Evolutionary conservation across 2,113 vertebrate genomes (phyloP).

Genomic region (Alectura lathami): DNA sequence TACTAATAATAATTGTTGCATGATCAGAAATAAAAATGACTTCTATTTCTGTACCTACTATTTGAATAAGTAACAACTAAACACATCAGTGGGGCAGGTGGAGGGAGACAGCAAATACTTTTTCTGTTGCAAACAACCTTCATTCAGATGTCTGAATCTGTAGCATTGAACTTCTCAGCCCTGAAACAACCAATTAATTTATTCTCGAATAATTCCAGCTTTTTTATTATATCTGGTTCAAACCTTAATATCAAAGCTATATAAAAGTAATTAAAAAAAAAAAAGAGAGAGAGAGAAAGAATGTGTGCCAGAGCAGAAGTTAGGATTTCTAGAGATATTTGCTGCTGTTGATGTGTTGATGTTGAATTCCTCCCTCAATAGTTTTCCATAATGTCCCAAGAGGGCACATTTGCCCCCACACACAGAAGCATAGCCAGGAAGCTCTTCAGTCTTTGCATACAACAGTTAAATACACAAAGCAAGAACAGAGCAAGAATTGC

Average conservation of each 20-base stretch:
- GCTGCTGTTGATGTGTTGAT: neutral
- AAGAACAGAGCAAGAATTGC: neutral
- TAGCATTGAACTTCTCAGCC: neutral
- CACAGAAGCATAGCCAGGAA: neutral
- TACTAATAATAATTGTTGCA: neutral
- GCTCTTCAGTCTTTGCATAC: neutral
- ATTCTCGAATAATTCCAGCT: constrained; percentile 20
- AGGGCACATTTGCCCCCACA: neutral
- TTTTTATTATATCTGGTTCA: constrained; percentile 17
- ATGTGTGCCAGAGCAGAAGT: neutral
- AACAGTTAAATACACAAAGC: constrained; percentile 1
- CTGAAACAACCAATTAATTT: neutral
- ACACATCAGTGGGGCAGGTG: neutral
- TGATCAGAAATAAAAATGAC: neutral
- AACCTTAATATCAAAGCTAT: neutral
- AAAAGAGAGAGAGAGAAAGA: neutral
- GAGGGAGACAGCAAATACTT: neutral
- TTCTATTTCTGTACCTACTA: neutral
- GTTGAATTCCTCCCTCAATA: neutral
- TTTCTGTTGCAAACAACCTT: neutral
- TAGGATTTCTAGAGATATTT: neutral
- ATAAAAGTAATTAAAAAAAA: neutral
- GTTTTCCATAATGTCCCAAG: neutral
- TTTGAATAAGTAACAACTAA: neutral
- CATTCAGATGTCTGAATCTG: neutral